Evolutionary conservation across 1,140 invertebrate species (phyloP).

Genomic region (Pseudomyrmex cubaensis): DNA sequence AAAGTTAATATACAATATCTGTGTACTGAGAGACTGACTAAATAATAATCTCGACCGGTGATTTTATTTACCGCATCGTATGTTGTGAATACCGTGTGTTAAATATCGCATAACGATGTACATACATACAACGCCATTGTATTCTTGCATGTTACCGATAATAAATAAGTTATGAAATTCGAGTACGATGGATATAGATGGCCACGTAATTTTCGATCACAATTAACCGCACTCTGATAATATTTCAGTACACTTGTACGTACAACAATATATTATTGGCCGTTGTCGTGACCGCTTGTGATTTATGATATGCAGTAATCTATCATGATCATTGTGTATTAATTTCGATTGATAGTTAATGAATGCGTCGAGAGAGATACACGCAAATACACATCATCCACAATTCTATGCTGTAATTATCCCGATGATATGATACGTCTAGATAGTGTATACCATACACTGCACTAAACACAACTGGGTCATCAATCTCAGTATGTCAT

Average conservation of each 20-base stretch:
- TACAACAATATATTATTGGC: slow-evolving; percentile 1
- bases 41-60: too few relatives aligned
- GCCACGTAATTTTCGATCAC: neutral
- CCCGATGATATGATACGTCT: slow-evolving; percentile 26
- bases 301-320: slow-evolving; percentile 23
- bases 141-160: neutral
- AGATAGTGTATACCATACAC: neutral
- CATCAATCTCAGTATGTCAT: slow-evolving; percentile 46
- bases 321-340: slow-evolving; percentile 48
- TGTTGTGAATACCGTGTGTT: neutral
- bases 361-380: slow-evolving; percentile 25
- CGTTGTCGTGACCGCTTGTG: slow-evolving; percentile 23
- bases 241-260: neutral
- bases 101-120: neutral
- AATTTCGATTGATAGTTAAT: slow-evolving; percentile 51
- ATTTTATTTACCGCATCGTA: too few relatives aligned
- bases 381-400: neutral
- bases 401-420: slow-evolving; percentile 39
- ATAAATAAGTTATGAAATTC: slow-evolving; percentile 21
- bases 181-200: neutral
- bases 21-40: too few relatives aligned
- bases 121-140: neutral
- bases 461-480: slow-evolving; percentile 21
- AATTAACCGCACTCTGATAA: slow-evolving; percentile 14
- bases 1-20: too few relatives aligned